phyloP scores from a whole-genome alignment of 2,888 invertebrate genomes.

The Synergus umbraculus region DNA sequence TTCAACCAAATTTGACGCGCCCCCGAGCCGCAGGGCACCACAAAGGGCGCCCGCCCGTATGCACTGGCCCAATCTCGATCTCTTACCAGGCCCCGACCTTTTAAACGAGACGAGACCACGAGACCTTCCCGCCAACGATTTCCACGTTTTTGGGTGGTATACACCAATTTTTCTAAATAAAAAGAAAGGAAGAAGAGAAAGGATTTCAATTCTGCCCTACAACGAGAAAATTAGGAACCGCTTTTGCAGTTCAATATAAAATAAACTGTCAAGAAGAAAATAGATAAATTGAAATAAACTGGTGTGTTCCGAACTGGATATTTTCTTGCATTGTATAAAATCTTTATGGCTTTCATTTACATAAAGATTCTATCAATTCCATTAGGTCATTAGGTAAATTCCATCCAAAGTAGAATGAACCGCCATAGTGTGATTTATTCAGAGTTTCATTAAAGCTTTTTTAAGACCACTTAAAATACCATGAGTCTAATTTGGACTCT shows the following conservation, averaged over 20 bases:
- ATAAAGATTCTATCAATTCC: constrained; percentile 22
- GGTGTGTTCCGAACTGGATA: neutral
- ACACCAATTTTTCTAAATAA: too few species aligned
- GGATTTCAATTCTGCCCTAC: too few species aligned
- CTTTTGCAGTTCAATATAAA: neutral
- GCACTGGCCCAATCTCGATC: constrained; percentile 39
- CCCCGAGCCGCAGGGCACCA: constrained; percentile 64
- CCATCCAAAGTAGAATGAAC: neutral
- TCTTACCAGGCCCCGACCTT: constrained; percentile 6
- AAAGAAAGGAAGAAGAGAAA: too few species aligned
- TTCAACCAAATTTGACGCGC: constrained; percentile 74
- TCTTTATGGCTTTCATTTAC: constrained; percentile 7
- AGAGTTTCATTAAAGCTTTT: constrained; percentile 16
- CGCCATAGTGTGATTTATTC: constrained; percentile 1
- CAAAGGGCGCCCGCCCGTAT: constrained; percentile 63
- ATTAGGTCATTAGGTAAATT: constrained; percentile 10
- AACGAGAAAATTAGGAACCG: too few species aligned
- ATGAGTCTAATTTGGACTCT: neutral
- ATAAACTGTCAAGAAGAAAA: neutral
- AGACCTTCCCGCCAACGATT: constrained; percentile 14
- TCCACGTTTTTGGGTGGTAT: neutral
- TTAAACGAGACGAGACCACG: constrained; percentile 14
- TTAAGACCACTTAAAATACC: constrained; percentile 1
- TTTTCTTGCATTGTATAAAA: constrained; percentile 2
- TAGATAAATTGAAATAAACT: neutral